A percentile compares a stretch with the other conserved stretches of the same genome.
Conservation (phyloP, 2,113 vertebrate genomes). For the Carassius auratus region DNA sequence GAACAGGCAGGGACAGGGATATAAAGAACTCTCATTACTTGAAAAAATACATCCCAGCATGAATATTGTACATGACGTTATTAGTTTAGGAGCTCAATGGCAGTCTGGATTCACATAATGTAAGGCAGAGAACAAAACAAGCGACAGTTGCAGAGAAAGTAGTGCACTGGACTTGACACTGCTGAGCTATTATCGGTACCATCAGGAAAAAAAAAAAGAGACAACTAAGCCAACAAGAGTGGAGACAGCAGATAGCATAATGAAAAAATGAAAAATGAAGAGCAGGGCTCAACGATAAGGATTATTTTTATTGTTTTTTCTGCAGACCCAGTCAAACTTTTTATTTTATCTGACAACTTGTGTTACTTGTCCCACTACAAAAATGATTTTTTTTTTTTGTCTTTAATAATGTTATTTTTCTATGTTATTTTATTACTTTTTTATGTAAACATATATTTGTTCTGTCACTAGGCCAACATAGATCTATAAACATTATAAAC, state of each 20-base stretch:
- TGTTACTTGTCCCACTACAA: background rate
- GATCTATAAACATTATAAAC: too few relatives aligned
- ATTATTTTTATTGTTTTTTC: background rate
- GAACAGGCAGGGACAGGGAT: slow-evolving; percentile 31
- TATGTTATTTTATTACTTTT: background rate
- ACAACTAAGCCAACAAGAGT: background rate
- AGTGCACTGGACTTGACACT: slow-evolving; percentile 5
- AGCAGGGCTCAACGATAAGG: background rate
- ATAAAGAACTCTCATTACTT: background rate
- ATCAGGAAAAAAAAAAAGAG: background rate
- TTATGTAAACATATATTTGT: background rate
- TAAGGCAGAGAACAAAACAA: background rate
- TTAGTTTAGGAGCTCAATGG: slow-evolving; percentile 3
- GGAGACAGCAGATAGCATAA: background rate
- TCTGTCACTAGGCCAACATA: too few relatives aligned
- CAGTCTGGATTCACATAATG: background rate
- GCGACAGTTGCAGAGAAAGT: background rate
- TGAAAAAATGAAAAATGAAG: background rate
- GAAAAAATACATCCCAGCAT: background rate
- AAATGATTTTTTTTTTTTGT: background rate
- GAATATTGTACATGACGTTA: background rate
- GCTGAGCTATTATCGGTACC: background rate
- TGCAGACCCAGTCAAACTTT: background rate
- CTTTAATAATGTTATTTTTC: background rate
- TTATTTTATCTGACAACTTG: background rate